phyloP scores from a whole-genome alignment of 2,113 vertebrate species.

The Misgurnus anguillicaudatus region DNA sequence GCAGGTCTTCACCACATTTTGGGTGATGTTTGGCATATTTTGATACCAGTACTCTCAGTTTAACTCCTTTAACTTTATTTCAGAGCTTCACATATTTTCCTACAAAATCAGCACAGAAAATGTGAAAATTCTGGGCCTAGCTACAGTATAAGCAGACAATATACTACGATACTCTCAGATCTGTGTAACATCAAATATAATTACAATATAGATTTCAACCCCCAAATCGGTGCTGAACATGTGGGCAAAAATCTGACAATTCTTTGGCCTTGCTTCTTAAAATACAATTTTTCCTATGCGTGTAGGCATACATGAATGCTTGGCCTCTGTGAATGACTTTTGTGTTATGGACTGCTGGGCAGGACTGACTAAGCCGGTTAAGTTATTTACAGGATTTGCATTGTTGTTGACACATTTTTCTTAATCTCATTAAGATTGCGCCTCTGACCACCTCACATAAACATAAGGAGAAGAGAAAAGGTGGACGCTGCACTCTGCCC shows the following conservation, averaged over 20 bases:
- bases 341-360: neutral
- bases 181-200: no score
- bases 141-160: no score
- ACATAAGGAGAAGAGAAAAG: conserved; percentile 14
- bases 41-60: no score
- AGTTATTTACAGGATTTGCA: conserved; percentile 56
- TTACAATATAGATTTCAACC: no score
- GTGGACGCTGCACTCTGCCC: conserved; percentile 28
- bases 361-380: conserved; percentile 51
- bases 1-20: neutral
- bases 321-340: conserved; percentile 12
- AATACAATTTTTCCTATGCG: neutral
- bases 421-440: conserved; percentile 48
- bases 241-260: no score
- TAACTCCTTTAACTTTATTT: no score
- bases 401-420: conserved; percentile 55
- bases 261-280: neutral
- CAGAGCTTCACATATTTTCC: no score
- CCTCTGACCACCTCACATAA: conserved; percentile 6
- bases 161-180: no score
- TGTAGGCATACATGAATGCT: conserved; percentile 24
- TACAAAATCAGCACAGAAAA: no score
- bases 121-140: no score
- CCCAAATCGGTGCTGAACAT: no score
- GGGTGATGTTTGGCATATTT: neutral